These are phyloP conservation scores for Pectinophora gossypiella DNA, from an alignment of 1,140 invertebrate species.

Conservation along the genomic window DNA sequence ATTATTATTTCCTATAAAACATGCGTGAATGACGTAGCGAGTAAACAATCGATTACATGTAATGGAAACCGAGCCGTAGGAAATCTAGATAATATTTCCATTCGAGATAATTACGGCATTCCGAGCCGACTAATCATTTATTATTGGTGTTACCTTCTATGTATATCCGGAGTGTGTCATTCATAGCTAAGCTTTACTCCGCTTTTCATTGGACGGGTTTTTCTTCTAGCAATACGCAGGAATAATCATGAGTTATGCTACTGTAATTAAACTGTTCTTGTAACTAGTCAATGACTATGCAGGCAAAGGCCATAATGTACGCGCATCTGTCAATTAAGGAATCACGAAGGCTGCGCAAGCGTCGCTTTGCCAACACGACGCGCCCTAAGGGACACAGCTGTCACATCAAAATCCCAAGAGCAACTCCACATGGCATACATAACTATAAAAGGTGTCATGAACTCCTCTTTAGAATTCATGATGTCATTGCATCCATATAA, in stretches of 20 bases:
- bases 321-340: slow-evolving; percentile 21
- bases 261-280: slow-evolving; percentile 18
- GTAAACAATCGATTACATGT: too few species aligned
- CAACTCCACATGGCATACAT: not conserved
- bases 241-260: not conserved
- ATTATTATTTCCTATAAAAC: too few species aligned
- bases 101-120: slow-evolving; percentile 37
- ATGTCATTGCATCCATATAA: not conserved
- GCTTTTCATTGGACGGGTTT: not conserved
- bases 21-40: too few species aligned
- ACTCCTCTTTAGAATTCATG: not conserved
- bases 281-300: slow-evolving; percentile 20
- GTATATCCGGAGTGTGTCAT: not conserved
- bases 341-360: slow-evolving; percentile 19
- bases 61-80: not conserved
- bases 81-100: slow-evolving; percentile 27
- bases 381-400: slow-evolving; percentile 24
- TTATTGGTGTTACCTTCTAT: slow-evolving; percentile 27
- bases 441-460: not conserved
- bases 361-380: slow-evolving; percentile 9
- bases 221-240: not conserved
- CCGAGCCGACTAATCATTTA: slow-evolving; percentile 18
- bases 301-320: slow-evolving; percentile 18
- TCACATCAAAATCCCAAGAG: slow-evolving; percentile 3
- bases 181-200: not conserved